phyloP scores from a whole-genome alignment of 2,113 vertebrate genomes.

The Solenodon paradoxus region DNA sequence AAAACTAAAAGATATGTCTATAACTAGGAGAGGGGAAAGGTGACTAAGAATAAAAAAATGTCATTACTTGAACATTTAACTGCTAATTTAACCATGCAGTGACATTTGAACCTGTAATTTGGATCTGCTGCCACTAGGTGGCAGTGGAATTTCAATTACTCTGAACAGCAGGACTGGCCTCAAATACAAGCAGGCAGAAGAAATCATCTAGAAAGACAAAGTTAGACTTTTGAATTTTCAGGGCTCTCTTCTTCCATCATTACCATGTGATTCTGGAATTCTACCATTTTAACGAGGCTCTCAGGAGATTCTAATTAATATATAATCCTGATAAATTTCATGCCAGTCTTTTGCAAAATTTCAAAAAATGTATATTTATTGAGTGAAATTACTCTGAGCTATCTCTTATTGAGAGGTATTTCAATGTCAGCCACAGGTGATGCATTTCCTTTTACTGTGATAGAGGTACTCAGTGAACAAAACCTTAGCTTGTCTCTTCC shows the following conservation, averaged over 20 bases:
- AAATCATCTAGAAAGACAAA: background rate
- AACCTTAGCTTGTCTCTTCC: background rate
- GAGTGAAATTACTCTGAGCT: background rate
- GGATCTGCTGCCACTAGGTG: background rate
- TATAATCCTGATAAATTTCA: background rate
- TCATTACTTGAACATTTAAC: background rate
- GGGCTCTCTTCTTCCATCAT: background rate
- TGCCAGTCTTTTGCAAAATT: background rate
- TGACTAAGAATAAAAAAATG: background rate
- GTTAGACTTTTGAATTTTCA: background rate
- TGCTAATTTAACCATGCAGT: background rate
- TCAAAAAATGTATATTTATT: background rate
- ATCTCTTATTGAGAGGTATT: rapidly evolving
- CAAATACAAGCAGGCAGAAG: background rate
- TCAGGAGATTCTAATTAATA: conserved; percentile 12
- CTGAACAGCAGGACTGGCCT: rapidly evolving
- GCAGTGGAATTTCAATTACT: background rate
- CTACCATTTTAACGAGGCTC: background rate
- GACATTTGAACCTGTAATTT: conserved; percentile 15
- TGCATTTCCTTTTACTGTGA: background rate
- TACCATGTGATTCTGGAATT: background rate
- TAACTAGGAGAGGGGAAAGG: background rate
- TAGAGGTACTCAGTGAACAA: background rate
- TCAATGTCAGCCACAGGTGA: background rate
- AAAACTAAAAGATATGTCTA: background rate